phyloP scores from a whole-genome alignment of 35 echinoderm and acorn worm species.

The Lytechinus variegatus region DNA sequence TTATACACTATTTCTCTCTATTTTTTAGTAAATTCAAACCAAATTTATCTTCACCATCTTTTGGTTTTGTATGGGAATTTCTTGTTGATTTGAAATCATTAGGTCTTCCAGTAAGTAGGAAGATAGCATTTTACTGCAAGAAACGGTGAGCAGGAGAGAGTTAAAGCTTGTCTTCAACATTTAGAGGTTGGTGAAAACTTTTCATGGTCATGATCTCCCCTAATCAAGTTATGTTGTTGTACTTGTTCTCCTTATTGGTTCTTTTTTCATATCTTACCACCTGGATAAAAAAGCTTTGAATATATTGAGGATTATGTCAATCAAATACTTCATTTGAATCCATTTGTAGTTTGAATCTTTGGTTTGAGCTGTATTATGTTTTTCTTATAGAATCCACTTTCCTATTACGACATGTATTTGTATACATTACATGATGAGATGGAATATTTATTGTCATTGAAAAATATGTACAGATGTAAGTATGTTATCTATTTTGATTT shows the following conservation, averaged over 20 bases:
- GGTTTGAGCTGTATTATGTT: background rate
- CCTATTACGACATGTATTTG: background rate
- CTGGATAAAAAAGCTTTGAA: background rate
- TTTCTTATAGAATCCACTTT: background rate
- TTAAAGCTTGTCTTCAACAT: too few relatives aligned
- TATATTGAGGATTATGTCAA: background rate
- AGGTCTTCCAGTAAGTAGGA: background rate
- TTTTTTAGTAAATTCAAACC: too few relatives aligned
- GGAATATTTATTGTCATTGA: background rate
- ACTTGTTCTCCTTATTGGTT: background rate
- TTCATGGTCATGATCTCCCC: too few relatives aligned
- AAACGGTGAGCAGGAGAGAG: too few relatives aligned
- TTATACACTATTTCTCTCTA: too few relatives aligned
- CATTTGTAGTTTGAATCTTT: background rate
- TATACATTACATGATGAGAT: background rate
- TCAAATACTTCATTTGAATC: background rate
- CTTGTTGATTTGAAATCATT: background rate
- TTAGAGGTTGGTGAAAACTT: too few relatives aligned
- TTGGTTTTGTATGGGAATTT: background rate
- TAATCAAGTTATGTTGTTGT: too few relatives aligned
- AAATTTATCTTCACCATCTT: too few relatives aligned
- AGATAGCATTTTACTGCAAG: background rate
- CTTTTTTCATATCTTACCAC: background rate
- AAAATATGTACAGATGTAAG: background rate
- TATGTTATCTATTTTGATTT: background rate